Evolutionary conservation across 2,888 invertebrate species (phyloP), one percentile per base, ranked within the genome.

Genomic region (Ypsolopha scabrella): DNA sequence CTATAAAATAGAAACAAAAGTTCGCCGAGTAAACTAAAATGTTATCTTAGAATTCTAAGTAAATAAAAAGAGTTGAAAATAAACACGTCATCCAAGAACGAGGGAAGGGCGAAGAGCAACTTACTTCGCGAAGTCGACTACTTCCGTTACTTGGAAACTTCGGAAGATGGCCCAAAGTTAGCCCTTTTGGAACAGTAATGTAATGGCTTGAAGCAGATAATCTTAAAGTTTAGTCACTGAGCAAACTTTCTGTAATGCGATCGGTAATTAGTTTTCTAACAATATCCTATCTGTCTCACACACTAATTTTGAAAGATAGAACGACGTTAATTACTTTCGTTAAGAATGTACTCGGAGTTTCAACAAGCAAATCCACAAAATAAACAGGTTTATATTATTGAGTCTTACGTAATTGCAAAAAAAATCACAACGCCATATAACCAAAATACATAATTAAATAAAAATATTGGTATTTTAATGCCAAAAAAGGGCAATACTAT

Each of bases 161-260:
- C 10, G 34, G 11, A 50, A 24, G 24, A 24, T 24, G 24, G 46
- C 13, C 33, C 60, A 57, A 75, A 72, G 69, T 75, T 64, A 59
- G 64, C 66, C 71, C 72, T 73, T 72, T 68, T 62, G 24, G 24
- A 24, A 24, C 24, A 3, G 68, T 75, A 74, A 70, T 74, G 70
- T 75, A 76, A 78, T 76, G 68, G 70, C 63, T 73, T 62, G 62
- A 68, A 74, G 72, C 62, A 74, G 74, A 77, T 77, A 76, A 79
- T 77, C 77, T 75, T 59, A 65, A 73, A 78, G 72, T 77, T 79
- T 75, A 24, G 74, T 70, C 68, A 68, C 65, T 68, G 59, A 64
- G 61, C 65, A 63, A 76, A 78, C 69, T 79, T 24, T 69, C 52
- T 53, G 65, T 74, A 70, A 75, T 67, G 65, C 64, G 65, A 75